Conservation (phyloP, 2,888 invertebrate genomes). For the Yponomeuta plumbellus region DNA sequence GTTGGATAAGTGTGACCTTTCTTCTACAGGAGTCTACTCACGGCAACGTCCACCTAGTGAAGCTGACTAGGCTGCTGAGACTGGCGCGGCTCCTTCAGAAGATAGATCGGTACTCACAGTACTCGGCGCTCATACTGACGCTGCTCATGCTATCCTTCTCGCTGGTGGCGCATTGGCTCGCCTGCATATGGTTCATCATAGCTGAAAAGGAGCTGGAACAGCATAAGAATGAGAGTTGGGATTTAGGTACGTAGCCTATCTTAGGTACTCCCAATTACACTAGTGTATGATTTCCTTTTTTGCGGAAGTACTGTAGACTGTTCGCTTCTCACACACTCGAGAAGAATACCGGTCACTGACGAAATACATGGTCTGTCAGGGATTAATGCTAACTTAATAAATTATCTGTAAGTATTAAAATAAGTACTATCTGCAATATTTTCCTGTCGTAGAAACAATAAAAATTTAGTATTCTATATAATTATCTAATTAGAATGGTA, state of each 20-base stretch:
- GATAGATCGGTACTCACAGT: slow-evolving; percentile 97
- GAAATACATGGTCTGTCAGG: no score
- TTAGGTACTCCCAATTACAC: not conserved
- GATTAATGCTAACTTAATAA: no score
- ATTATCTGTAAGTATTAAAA: no score
- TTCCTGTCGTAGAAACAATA: no score
- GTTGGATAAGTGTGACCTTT: not conserved
- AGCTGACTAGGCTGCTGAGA: slow-evolving; percentile 91
- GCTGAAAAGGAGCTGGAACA: slow-evolving; percentile 93
- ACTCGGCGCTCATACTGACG: slow-evolving; percentile 95
- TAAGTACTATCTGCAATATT: no score
- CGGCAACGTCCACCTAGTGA: slow-evolving; percentile 92
- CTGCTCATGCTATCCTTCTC: slow-evolving; percentile 96
- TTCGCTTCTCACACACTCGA: no score
- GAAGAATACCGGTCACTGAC: no score
- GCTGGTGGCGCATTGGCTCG: slow-evolving; percentile 96
- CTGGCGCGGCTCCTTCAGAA: slow-evolving; percentile 94
- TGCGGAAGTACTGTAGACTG: not conserved
- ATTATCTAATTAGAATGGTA: no score
- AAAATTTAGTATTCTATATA: no score
- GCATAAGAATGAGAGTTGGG: slow-evolving; percentile 83
- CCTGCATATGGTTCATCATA: slow-evolving; percentile 97
- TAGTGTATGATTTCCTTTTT: not conserved
- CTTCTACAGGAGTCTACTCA: slow-evolving; percentile 79
- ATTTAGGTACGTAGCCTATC: slow-evolving; percentile 80